Percentiles rank a stretch among this genome's conserved stretches.
Evolutionary conservation across 2,113 vertebrate genomes (phyloP).

Genomic region (Leptocoma aspasia): DNA sequence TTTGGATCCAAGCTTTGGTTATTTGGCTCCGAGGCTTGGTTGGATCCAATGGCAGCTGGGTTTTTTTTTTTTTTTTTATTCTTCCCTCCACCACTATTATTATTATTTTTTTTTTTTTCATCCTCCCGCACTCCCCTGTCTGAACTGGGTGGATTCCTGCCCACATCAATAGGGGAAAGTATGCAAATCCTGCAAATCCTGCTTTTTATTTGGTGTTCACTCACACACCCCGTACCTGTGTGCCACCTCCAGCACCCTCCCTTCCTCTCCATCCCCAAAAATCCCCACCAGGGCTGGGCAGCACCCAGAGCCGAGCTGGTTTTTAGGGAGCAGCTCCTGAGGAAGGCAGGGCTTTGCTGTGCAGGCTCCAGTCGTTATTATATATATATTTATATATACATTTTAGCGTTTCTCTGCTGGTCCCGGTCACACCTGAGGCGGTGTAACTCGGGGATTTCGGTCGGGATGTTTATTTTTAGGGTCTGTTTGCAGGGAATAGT

Average conservation of each 20-base stretch:
- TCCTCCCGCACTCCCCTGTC: neutral
- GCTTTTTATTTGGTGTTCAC: neutral
- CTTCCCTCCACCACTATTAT: neutral
- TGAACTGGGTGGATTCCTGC: neutral
- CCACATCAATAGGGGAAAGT: neutral
- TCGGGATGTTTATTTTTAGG: conserved; percentile 55
- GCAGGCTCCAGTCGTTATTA: too few species aligned
- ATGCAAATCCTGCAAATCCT: neutral
- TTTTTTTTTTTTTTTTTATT: neutral
- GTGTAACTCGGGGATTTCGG: neutral
- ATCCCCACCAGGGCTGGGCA: neutral
- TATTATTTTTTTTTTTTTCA: neutral
- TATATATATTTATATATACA: too few species aligned
- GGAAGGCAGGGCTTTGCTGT: too few species aligned
- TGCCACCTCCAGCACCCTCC: neutral
- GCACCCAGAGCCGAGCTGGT: rapidly evolving
- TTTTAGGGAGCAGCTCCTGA: neutral
- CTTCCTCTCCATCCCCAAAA: neutral
- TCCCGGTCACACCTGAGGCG: neutral
- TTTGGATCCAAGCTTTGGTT: neutral
- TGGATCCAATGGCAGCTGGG: neutral
- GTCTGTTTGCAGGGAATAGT: conserved; percentile 53
- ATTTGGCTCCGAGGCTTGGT: neutral
- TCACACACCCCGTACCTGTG: neutral
- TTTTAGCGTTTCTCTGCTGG: neutral